Base-by-base conservation (phyloP, 2,888 invertebrate genomes). In the Rotaria socialis region DNA sequence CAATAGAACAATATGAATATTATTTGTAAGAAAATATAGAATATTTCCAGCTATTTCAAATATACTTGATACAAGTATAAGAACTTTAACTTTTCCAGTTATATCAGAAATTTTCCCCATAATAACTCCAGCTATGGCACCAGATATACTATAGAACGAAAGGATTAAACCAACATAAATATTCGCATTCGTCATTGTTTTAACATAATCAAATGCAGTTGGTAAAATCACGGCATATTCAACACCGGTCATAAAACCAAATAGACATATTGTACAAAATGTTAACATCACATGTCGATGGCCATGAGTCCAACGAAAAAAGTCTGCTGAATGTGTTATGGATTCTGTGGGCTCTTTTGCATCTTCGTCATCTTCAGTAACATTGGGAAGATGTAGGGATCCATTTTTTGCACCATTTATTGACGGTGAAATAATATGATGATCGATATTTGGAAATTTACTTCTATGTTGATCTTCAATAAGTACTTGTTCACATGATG, bases 161-260 rank as follows among this genome's bases (percentile, higher is more conserved):
- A 92, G 88, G 2, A 92, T 89, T n/a, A 92, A 87, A 22, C 92
- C 92, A 47, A 92, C 88, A 88, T 91, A 89, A 84, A 90, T 89
- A 35, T 89, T 88, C 16, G 10, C 7, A 43, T 43, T 43, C n/a
- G 80, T 47, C 47, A 80, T 43, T 80, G 19, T 47, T 80, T 80
- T 47, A 47, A 80, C 80, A 47, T 80, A 80, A 10, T 91, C 89
- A 91, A 91, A 92, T 56, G 92, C 88, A 24, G 92, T 92, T 2
- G 92, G 92, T 56, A 92, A 89, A 86, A 92, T 92, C 16, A 92
- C 91, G 56, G 91, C 92, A 89, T 91, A 92, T 89, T 92, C 92
- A 84, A 91, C 89, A 7, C 91, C 92, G 75, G 90, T 90, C 87
- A 91, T 89, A 85, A 91, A 88, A 87, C 89, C 90, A 84, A 89